Base-by-base conservation (phyloP, 2,113 vertebrate species). In the Epinephelus moara region DNA sequence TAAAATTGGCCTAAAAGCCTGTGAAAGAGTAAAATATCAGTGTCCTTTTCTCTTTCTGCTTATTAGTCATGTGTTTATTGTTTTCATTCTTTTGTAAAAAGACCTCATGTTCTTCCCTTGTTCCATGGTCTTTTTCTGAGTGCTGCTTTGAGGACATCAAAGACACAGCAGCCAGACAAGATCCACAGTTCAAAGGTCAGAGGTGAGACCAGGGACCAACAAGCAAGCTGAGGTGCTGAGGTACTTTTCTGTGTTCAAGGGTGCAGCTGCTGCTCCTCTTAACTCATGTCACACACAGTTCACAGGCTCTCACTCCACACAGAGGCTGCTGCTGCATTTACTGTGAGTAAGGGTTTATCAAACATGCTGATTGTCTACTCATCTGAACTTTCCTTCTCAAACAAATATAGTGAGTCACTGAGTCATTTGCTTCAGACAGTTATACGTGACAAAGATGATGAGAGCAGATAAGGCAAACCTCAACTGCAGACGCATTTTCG, bases 221-320 rank as follows among this genome's bases (percentile, higher is more conserved):
- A 3, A 27, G 47, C 6, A 23, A 64, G 62, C 40, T 8, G 53
- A 75, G 62, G 40, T 74, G 64, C 76, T 37, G 33, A 37, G 61
- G 17, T 52, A 5, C 27, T 68, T 53, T 18, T 76, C 67, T 55
- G 23, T 82, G 66, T 85, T 91, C 63, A 90, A 75, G 75, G 64
- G 59, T 66, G 64, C 81, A 85, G 70, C 81, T 91, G 79, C 66
- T 78, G 70, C 71, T 62, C 52, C 18, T 59, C 53, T 55, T 10
- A 52, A 57, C 62, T 40, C 12, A 0, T 13, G 6, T 50, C n/a
- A 59, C 3, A 3, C 66, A n/a, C 9, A 50, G 66, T 69, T 82
- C 67, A 83, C 67, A 67, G 67, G 47, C 30, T 52, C 67, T 25
- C 3, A 1, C 52, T 14, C 40, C 17, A 33, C n/a, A 78, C 47